These are phyloP conservation scores for Catharus bicknelli DNA, from an alignment of 2,113 vertebrate species.

Conservation along the genomic window DNA sequence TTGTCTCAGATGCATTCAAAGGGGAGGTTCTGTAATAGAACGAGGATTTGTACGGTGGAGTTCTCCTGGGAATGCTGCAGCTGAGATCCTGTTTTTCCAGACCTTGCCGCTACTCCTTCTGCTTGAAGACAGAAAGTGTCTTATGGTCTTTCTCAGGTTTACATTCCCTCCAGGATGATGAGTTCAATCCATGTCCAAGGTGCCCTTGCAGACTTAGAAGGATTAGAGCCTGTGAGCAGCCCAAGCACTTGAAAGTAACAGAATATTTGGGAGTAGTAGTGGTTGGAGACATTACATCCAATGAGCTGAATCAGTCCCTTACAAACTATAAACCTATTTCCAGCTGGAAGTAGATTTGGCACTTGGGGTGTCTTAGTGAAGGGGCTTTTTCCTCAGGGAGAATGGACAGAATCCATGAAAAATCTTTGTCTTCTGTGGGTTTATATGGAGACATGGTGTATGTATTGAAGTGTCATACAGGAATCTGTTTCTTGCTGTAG, in stretches of 20 bases:
- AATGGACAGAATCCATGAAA: neutral
- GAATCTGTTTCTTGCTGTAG: neutral
- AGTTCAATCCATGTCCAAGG: neutral
- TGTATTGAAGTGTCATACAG: neutral
- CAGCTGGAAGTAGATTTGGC: neutral
- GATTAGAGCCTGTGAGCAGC: neutral
- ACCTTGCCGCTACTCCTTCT: neutral
- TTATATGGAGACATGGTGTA: neutral
- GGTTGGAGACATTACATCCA: neutral
- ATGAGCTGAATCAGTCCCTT: neutral
- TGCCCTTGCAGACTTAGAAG: neutral
- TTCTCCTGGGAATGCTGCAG: neutral
- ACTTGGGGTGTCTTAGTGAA: neutral
- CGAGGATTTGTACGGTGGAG: neutral
- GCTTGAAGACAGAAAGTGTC: neutral
- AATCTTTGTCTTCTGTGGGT: neutral
- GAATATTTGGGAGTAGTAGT: neutral
- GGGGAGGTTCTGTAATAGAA: neutral
- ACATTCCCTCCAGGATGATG: neutral
- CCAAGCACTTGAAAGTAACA: neutral
- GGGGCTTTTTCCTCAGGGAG: neutral
- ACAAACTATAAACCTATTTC: neutral
- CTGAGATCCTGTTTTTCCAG: neutral
- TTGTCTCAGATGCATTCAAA: neutral
- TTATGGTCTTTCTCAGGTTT: neutral